Base-by-base conservation (phyloP, 2,113 vertebrate species). In the Coryphaenoides rupestris region DNA sequence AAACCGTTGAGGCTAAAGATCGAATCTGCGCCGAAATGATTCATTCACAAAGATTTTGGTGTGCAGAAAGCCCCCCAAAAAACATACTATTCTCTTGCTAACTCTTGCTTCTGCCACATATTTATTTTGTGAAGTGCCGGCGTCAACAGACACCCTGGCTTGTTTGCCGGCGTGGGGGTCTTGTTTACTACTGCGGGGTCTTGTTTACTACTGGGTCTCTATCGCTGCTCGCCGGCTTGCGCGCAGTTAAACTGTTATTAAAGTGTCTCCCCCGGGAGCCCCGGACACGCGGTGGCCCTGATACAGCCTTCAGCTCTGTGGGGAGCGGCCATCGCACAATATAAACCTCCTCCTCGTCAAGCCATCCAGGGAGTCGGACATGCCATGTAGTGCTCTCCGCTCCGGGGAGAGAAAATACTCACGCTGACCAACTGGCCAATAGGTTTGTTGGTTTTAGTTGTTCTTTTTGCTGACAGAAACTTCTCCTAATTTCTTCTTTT, bases 161-260 rank as follows among this genome's bases (percentile, higher is more conserved):
- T 40, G 33, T 40, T 40, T 40, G 33, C 13, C 13, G 33, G 33
- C 13, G 7, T 40, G 33, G 33, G 13, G 33, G n/a, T n/a, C 71
- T 10, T 74, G 74, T 84, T 84, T 80, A 78, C 71, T 80, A 76
- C 67, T 59, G 55, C n/a, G n/a, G n/a, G 77, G 73, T 76, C 71
- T 10, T 74, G 74, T 84, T 84, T 80, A 78, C 71, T 80, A 76
- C 67, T 59, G 55, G 49, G 68, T 40, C 68, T n/a, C 60, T 63
- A 50, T 70, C 55, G 67, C 65, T 40, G 33, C 33, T 40, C 14
- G 2, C 0, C 3, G 63, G 65, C 73, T 73, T 22, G 3, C 55
- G 73, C 73, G 67, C 69, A 60, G 65, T n/a, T 75, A 80, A 80
- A 75, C 55, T 66, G 72, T 80, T 82, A 83, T 84, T 40, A 40